Conservation (phyloP, 1,140 invertebrate species). For the Drosophila prosaltans region DNA sequence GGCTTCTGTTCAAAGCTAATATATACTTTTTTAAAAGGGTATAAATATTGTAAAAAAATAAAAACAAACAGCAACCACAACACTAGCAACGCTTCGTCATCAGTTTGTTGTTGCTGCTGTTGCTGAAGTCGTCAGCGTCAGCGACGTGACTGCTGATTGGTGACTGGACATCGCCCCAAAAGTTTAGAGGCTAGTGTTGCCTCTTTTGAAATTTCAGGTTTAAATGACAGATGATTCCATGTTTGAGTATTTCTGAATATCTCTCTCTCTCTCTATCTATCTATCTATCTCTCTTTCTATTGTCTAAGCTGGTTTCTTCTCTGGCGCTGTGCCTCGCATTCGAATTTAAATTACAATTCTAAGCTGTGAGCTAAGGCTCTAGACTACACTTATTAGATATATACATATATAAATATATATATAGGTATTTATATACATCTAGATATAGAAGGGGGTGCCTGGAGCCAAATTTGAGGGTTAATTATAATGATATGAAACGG, state of each 20-base stretch:
- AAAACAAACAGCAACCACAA: slow-evolving; percentile 26
- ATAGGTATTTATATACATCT: slow-evolving; percentile 14
- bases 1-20: too few species aligned
- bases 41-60: not conserved
- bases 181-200: slow-evolving; percentile 33
- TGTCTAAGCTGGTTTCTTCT: slow-evolving; percentile 24
- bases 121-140: not conserved
- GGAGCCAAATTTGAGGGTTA: slow-evolving; percentile 66
- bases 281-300: slow-evolving; percentile 24
- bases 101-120: slow-evolving; percentile 33
- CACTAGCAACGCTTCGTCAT: slow-evolving; percentile 61
- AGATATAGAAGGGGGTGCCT: slow-evolving; percentile 35
- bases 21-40: not conserved
- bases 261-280: slow-evolving; percentile 9
- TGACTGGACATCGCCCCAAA: slow-evolving; percentile 37
- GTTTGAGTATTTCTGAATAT: slow-evolving; percentile 33
- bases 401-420: slow-evolving; percentile 16
- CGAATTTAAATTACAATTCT: slow-evolving; percentile 36
- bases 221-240: slow-evolving; percentile 56
- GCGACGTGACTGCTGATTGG: slow-evolving; percentile 36
- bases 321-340: slow-evolving; percentile 16
- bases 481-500: slow-evolving; percentile 62
- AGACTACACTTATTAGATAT: slow-evolving; percentile 3
- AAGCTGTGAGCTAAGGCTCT: slow-evolving; percentile 51
- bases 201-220: slow-evolving; percentile 64